A percentile compares a stretch with the other conserved stretches of the same genome.
These are phyloP conservation scores for Myanophis thanlyinensis DNA, from an alignment of 2,113 vertebrate species.

Conservation along the genomic window DNA sequence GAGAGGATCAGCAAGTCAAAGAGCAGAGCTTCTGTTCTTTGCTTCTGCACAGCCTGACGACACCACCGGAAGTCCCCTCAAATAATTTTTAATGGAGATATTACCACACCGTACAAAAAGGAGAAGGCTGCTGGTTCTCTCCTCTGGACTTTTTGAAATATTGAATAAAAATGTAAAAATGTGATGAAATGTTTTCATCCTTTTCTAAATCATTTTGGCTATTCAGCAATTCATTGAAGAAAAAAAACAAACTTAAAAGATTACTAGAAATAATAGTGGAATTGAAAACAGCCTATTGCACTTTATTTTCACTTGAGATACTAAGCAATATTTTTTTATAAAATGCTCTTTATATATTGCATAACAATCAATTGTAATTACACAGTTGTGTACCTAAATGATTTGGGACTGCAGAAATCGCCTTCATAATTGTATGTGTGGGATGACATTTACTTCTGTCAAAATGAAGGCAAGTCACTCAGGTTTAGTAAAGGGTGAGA, in stretches of 20 bases:
- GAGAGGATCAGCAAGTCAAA: no score
- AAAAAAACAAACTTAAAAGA: neutral
- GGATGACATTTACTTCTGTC: neutral
- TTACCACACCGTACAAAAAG: no score
- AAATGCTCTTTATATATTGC: neutral
- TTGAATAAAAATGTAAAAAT: no score
- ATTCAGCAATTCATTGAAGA: neutral
- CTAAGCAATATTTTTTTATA: neutral
- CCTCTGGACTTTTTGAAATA: no score
- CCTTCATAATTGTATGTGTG: constrained; percentile 7
- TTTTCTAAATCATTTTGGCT: neutral
- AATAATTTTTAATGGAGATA: no score
- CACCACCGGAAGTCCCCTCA: no score
- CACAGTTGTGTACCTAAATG: neutral
- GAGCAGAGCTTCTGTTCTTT: no score
- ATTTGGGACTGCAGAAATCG: neutral
- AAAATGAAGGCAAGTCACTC: constrained; percentile 20
- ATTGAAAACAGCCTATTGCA: neutral
- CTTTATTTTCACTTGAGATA: neutral
- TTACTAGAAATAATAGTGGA: neutral
- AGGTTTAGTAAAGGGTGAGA: constrained; percentile 1
- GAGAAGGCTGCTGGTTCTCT: no score
- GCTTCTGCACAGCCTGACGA: no score
- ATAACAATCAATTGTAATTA: neutral
- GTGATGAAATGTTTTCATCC: neutral